Percentiles rank a stretch among this genome's conserved stretches.
Evolutionary conservation across 2,113 vertebrate genomes (phyloP).

Genomic region (Cottus gobio): DNA sequence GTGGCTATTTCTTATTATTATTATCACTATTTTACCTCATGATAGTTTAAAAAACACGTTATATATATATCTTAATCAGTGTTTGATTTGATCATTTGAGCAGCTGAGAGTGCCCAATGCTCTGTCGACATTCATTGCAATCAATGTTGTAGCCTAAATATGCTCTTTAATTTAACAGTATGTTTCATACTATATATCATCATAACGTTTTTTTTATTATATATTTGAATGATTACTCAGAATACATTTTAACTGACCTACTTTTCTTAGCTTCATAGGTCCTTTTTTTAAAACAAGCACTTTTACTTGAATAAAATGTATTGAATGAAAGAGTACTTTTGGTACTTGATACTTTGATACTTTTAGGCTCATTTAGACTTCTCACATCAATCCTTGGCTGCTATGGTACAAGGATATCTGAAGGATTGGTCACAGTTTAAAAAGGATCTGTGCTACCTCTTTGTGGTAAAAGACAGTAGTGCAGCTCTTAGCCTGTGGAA

Average conservation of each 20-base stretch:
- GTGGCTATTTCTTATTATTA: too few species aligned
- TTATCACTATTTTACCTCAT: not conserved
- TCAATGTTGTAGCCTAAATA: not conserved
- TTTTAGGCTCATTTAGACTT: not conserved
- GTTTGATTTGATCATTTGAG: too few species aligned
- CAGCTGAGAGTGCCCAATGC: too few species aligned
- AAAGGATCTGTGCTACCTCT: slow-evolving; percentile 31
- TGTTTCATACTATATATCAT: not conserved
- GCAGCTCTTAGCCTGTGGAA: not conserved
- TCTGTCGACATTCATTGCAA: not conserved
- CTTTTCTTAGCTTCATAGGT: not conserved
- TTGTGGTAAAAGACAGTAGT: slow-evolving; percentile 35
- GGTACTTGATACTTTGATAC: too few species aligned
- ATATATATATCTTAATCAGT: too few species aligned
- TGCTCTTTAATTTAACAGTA: not conserved
- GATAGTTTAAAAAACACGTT: not conserved
- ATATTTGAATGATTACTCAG: too few species aligned
- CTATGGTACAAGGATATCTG: not conserved
- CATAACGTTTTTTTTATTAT: too few species aligned
- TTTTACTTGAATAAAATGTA: not conserved
- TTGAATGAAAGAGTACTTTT: not conserved
- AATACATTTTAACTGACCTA: not conserved
- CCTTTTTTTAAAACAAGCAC: too few species aligned
- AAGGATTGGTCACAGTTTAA: not conserved
- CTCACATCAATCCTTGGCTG: not conserved